These are phyloP conservation scores for Ptilodon capucinus DNA, from an alignment of 2,888 invertebrate species.

Conservation along the genomic window DNA sequence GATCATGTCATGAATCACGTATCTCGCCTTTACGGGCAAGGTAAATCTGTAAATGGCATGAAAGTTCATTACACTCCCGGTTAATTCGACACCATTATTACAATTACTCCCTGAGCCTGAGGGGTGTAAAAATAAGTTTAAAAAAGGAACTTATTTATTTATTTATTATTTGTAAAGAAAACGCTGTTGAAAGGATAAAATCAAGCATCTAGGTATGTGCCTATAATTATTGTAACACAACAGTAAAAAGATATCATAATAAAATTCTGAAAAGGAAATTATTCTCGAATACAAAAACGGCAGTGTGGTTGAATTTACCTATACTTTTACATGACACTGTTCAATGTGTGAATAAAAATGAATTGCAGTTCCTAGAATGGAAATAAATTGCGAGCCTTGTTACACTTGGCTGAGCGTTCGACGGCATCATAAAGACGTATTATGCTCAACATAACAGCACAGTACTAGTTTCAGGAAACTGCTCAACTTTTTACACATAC, in stretches of 20 bases:
- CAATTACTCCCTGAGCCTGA: neutral
- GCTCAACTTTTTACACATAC: constrained; percentile 7
- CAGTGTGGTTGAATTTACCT: neutral
- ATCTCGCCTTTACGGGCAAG: neutral
- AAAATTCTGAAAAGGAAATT: constrained; percentile 7
- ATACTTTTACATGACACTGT: constrained; percentile 4
- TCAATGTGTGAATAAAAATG: constrained; percentile 34
- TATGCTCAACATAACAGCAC: constrained; percentile 26
- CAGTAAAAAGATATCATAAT: too few relatives aligned
- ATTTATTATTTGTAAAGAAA: too few relatives aligned
- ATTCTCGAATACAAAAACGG: constrained; percentile 6
- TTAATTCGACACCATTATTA: neutral
- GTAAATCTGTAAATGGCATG: neutral
- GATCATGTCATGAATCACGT: neutral
- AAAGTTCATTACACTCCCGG: neutral
- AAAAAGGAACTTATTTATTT: too few relatives aligned
- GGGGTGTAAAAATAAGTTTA: too few relatives aligned
- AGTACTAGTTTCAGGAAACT: neutral
- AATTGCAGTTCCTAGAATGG: constrained; percentile 38
- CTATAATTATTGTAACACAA: too few relatives aligned
- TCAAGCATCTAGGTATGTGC: too few relatives aligned
- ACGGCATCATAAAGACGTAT: constrained; percentile 53
- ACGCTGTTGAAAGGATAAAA: too few relatives aligned
- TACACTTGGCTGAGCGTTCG: constrained; percentile 42
- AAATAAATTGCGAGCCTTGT: constrained; percentile 41